Evolutionary conservation across 2,797 vertebrate genomes (phyloP), one percentile per base, ranked within the genome.

Genomic region (Fundulus diaphanus): DNA sequence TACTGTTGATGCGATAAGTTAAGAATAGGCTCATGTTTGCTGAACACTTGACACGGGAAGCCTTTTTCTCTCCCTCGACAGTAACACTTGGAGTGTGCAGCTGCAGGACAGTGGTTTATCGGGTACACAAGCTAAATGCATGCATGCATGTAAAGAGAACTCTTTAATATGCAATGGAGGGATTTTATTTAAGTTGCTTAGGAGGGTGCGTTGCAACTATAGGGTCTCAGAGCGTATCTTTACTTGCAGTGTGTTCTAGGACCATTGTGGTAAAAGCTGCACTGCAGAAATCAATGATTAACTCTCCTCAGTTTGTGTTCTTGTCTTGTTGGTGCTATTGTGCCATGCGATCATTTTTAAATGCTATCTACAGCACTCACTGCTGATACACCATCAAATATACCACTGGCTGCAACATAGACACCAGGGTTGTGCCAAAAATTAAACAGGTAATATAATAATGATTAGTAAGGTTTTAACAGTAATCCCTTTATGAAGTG

Each of bases 21-120:
- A 91, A 91, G 90, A 93, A 92, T 88, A 91, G 92, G 90, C 83
- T 91, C 86, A 79, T 94, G 88, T 94, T 94, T 93, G 92, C 92
- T 82, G 85, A 93, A 87, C 88, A 89, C 84, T 93, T 93, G 91
- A 93, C 93, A 94, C 88, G 75, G 80, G 91, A 44, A 93, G 89
- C 82, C 87, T 89, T 89, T 90, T 91, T 91, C 82, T 86, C 82
- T 92, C 92, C 85, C 86, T 87, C 65, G 72, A 87, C 76, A 72
- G 87, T 70, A 82, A 89, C 90, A 78, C 89, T 87, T 75, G 78
- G 81, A 63, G 84, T 90, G 90, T 93, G 92, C 90, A 91, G 85
- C 70, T 44, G 3, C 82, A 74, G 92, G 84, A 92, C 85, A 89
- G 88, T 83, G 75, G 87, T 85, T 88, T 87, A 85, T 59, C 82